Evolutionary conservation across 2,888 invertebrate genomes (phyloP), one percentile per base, ranked within the genome.

Genomic region (Andricus quercusramuli): DNA sequence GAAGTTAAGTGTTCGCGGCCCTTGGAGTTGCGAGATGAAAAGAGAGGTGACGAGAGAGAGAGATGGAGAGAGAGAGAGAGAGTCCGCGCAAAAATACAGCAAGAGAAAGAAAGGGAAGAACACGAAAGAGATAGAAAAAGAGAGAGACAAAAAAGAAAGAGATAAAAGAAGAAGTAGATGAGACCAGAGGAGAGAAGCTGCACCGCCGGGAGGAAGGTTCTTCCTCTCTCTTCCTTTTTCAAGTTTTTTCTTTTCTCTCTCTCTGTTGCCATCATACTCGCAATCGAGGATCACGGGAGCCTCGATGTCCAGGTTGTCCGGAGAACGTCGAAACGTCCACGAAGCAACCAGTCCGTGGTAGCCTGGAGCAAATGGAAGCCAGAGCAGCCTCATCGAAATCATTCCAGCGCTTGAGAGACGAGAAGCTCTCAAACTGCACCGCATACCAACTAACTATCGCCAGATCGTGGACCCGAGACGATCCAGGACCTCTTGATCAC

Each of bases 131-230:
- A 64, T 51, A 41, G 79, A 59, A 62, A 64, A 70, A 70, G 66
- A 79, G 74, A 66, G 77, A 37, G 32, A 59, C 67, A 81, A 70
- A 51, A 64, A 76, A 59, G 77, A 81, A 70, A 51, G 66, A 70
- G 65, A 80, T 65, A 37, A 74, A 47, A 80, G 77, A 65, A 66
- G 62, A 51, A 41, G 20, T 37, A 62, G 78, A 65, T 41, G 79
- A 81, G 79, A 80, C 74, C 77, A 76, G 37, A 78, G 79, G 80
- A 79, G 84, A 86, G 85, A 88, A 86, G 86, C 85, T 86, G 86
- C 85, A 86, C 85, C 83, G 88, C 88, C 86, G 66, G 82, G 64
- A 87, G 88, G 84, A 82, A 83, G 81, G 84, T 82, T 80, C 80
- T 51, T 68, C 76, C 80, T 78, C 78, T 81, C 77, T 64, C 80